Evolutionary conservation across 2,797 vertebrate genomes (phyloP), one percentile per base, ranked within the genome.

Genomic region (Macrochelys suwanniensis): DNA sequence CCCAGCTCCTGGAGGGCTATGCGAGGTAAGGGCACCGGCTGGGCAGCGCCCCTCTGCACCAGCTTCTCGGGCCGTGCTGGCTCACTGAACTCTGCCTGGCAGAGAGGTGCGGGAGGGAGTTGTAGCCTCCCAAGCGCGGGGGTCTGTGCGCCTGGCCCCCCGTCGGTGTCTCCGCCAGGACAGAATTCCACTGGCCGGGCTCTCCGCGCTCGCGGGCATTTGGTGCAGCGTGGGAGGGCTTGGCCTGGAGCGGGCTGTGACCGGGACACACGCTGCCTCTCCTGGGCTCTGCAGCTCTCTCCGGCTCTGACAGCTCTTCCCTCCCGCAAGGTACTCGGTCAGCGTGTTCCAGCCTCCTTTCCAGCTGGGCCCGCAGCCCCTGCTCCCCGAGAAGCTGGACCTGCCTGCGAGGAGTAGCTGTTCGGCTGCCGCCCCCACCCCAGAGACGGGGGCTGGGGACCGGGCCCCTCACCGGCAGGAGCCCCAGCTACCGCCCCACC

Each of bases 341-440:
- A 99, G 99, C 2, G 99, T 99, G 88, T 99, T 99, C 98, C 99
- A 99, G 98, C 99, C 99, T 85, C 99, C 99, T 0, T 99, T 99
- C 98, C 99, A 99, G 97, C 99, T 99, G 33, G 97, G 97, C 28
- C 98, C 97, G 96, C 98, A 98, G 89, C 93, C 98, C 56, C 92
- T 97, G 88, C 96, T 96, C 2, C 89, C 95, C 0, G 98, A 98
- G 76, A 97, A 98, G 71, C 94, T 97, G 31, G 98, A 99, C 88
- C 93, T 90, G 74, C 56, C 85, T 93, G 3, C 94, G 94, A 83
- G 98, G 97, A 95, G 71, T 93, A 98, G 98, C 80, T 98, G 98
- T 68, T 61, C 95, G 33, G 93, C 94, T 19, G 94, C 92, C 79
- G 97, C 95, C 1, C 97, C 97, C 49, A 91, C 91, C 82, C 26